Conservation (phyloP, 2,113 vertebrate species). For the Hydrolagus affinis region DNA sequence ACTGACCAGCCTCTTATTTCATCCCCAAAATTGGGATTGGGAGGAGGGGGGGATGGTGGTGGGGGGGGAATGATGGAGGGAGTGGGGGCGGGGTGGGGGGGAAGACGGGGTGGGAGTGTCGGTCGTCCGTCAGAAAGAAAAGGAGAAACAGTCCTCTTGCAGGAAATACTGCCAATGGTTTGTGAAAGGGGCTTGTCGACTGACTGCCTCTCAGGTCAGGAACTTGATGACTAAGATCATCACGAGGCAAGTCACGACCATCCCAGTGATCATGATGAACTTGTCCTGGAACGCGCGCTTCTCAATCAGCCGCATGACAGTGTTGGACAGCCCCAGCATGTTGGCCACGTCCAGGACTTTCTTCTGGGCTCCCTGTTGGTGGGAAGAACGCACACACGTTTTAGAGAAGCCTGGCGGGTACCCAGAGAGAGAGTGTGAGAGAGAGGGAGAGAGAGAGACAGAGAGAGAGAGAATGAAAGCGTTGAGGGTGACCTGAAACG, state of each 20-base stretch:
- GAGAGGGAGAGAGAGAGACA: not conserved
- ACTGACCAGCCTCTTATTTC: not conserved
- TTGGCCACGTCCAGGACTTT: constrained; percentile 96
- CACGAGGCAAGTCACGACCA: constrained; percentile 80
- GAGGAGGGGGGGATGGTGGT: no score
- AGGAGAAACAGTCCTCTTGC: not conserved
- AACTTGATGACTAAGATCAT: constrained; percentile 86
- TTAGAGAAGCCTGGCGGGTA: constrained; percentile 3
- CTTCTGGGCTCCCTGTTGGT: constrained; percentile 81
- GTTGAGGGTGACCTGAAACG: no score
- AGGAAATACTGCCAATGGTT: constrained; percentile 3
- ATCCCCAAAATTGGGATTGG: not conserved
- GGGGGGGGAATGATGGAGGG: no score
- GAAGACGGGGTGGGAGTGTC: not conserved
- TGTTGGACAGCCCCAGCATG: constrained; percentile 91
- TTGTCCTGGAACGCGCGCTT: constrained; percentile 90
- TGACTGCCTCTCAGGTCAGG: constrained; percentile 65
- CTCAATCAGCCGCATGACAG: constrained; percentile 91
- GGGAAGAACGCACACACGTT: not conserved
- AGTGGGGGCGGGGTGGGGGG: not conserved
- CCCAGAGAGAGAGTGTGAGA: not conserved
- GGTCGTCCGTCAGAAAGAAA: not conserved
- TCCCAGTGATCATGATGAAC: constrained; percentile 91
- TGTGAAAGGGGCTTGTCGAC: not conserved
- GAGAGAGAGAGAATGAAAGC: no score